Conservation (phyloP, 2,797 vertebrate genomes). For the Danio choprae region DNA sequence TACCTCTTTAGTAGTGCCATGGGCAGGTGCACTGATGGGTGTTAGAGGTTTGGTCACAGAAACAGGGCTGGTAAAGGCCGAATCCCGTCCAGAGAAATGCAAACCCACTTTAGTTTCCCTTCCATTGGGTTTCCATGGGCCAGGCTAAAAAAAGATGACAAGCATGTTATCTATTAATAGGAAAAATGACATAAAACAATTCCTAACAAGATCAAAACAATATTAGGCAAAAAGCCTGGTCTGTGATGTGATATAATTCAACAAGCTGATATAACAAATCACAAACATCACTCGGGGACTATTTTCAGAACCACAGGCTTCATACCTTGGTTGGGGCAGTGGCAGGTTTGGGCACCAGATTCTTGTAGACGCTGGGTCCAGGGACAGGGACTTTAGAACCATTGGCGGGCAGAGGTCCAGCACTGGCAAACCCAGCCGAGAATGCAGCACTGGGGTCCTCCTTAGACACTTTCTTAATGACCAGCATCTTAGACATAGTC, state of each 20-base stretch:
- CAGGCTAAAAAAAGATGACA: constrained; percentile 72
- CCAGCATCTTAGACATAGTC: constrained; percentile 96
- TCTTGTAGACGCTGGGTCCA: constrained; percentile 98
- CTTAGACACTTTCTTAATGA: constrained; percentile 99
- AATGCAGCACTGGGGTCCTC: constrained; percentile 95
- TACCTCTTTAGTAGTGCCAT: constrained; percentile 95
- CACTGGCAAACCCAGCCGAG: constrained; percentile 93
- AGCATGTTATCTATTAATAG: background rate
- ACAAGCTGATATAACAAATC: background rate
- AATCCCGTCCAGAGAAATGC: constrained; percentile 92
- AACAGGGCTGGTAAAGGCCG: constrained; percentile 95
- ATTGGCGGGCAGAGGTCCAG: constrained; percentile 89
- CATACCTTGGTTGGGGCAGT: constrained; percentile 94
- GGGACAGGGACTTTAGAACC: constrained; percentile 91
- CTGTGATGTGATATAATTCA: background rate
- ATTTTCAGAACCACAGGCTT: background rate
- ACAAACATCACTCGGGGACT: background rate
- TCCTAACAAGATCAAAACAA: background rate
- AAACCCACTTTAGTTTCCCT: constrained; percentile 92
- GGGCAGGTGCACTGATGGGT: constrained; percentile 86
- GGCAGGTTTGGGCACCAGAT: constrained; percentile 96
- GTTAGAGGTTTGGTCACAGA: constrained; percentile 94
- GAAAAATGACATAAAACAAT: background rate
- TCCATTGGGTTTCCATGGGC: constrained; percentile 92
- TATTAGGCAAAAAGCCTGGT: background rate